These are phyloP conservation scores for Umimayanthus chanpuru DNA, from an alignment of 92 coral and sea anemone genomes.

Conservation along the genomic window DNA sequence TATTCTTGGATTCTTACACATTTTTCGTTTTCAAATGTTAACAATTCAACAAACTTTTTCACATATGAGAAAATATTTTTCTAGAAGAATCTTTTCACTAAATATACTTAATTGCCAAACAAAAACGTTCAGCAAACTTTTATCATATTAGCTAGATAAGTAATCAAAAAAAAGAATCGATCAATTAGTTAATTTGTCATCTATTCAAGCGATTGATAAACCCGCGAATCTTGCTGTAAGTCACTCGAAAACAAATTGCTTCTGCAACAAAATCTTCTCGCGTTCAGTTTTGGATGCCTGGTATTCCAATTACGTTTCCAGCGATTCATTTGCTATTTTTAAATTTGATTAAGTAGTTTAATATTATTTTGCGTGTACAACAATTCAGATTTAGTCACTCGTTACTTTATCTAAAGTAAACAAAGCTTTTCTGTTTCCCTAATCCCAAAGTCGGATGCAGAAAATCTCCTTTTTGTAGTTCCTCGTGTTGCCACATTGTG, in stretches of 20 bases:
- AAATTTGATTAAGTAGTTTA: background rate
- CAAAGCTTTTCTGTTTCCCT: background rate
- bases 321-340: too few relatives aligned
- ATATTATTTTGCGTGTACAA: background rate
- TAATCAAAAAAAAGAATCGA: background rate
- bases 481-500: background rate
- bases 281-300: background rate
- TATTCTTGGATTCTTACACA: too few relatives aligned
- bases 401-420: background rate
- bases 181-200: background rate
- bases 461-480: background rate
- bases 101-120: background rate
- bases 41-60: too few relatives aligned
- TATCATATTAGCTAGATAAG: background rate
- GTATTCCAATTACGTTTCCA: background rate
- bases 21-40: background rate
- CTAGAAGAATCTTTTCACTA: background rate
- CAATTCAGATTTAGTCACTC: background rate
- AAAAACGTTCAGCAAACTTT: background rate
- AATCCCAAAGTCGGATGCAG: slow-evolving; percentile 6
- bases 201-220: background rate
- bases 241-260: background rate
- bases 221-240: background rate
- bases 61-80: too few relatives aligned
- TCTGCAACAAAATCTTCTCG: background rate